A percentile compares a stretch with the other conserved stretches of the same genome.
Evolutionary conservation across 2,113 vertebrate genomes (phyloP).

Genomic region (Heterocephalus glaber): DNA sequence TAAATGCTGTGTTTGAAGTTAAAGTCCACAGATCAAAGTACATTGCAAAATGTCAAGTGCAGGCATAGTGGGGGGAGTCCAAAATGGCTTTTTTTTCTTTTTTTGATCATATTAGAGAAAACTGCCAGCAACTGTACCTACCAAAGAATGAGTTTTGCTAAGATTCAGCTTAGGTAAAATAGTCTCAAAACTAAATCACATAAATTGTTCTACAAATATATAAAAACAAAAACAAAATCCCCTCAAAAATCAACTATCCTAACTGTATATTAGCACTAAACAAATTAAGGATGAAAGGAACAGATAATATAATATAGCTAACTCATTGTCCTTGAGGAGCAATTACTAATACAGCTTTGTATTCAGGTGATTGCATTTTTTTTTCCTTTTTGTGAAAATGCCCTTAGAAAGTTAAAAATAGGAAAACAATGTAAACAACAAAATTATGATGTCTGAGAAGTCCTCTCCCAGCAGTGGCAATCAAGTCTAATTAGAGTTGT

Average conservation of each 20-base stretch:
- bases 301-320: background rate
- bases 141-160: background rate
- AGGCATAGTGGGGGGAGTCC: background rate
- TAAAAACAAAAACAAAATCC: background rate
- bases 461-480: background rate
- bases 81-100: background rate
- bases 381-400: background rate
- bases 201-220: background rate
- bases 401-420: constrained; percentile 59
- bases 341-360: background rate
- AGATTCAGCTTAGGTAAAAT: background rate
- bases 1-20: constrained; percentile 71
- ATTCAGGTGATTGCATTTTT: constrained; percentile 14
- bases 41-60: constrained; percentile 8
- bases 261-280: background rate
- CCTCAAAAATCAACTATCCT: background rate
- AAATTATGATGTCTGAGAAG: constrained; percentile 51
- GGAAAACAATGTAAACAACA: constrained; percentile 67
- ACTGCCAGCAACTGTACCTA: background rate
- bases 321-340: background rate
- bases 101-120: constrained; percentile 11
- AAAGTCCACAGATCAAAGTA: constrained; percentile 74
- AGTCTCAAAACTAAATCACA: background rate
- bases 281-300: background rate
- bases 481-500: constrained; percentile 11